Conservation (phyloP, 2,888 invertebrate genomes). For the Polymixis lichenea region DNA sequence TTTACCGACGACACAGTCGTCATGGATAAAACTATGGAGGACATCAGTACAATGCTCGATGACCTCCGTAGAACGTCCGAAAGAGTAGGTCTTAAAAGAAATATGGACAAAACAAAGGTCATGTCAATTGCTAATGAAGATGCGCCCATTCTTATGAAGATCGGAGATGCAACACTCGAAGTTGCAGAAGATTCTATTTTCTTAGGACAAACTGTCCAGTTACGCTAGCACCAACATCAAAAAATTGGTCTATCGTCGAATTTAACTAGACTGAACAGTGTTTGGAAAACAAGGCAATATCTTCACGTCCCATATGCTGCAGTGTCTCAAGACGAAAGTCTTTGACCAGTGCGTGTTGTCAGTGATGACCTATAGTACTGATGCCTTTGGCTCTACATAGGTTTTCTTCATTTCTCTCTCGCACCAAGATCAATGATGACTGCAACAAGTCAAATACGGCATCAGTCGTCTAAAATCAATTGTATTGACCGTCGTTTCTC, state of each 20-base stretch:
- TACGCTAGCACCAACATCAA: background rate
- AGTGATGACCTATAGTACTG: background rate
- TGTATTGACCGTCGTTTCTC: background rate
- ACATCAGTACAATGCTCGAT: no score
- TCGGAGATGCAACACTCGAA: background rate
- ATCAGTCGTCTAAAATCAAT: background rate
- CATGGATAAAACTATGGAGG: background rate
- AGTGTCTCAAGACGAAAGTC: background rate
- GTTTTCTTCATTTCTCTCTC: background rate
- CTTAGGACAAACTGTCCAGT: background rate
- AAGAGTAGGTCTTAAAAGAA: background rate
- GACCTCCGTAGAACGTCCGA: background rate
- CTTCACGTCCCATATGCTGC: background rate
- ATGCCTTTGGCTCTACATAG: background rate
- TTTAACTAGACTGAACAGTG: background rate
- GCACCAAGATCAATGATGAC: background rate
- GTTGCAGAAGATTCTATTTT: background rate
- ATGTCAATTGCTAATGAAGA: background rate
- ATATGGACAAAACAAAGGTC: background rate
- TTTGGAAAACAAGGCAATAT: background rate
- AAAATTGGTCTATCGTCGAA: background rate
- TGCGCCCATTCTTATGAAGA: background rate
- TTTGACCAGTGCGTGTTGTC: background rate
- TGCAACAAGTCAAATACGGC: background rate
- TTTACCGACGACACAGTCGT: background rate